A percentile compares a stretch with the other conserved stretches of the same genome.
Evolutionary conservation across 2,888 invertebrate genomes (phyloP).

Genomic region (Morpho helenor): DNA sequence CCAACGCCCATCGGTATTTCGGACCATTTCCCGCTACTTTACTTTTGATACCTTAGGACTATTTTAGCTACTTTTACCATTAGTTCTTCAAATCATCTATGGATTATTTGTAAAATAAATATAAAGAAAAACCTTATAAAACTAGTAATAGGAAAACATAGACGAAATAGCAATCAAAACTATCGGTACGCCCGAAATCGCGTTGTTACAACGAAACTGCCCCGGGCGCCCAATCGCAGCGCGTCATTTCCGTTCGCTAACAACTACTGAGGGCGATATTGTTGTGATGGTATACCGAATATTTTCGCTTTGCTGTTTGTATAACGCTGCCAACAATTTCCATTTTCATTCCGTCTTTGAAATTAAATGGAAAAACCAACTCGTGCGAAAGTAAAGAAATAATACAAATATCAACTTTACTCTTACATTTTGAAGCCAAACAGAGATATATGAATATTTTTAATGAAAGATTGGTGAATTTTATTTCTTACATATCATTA

Average conservation of each 20-base stretch:
- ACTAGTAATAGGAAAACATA: no score
- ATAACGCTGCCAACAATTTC: conserved; percentile 35
- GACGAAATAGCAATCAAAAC: conserved; percentile 58
- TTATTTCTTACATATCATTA: no score
- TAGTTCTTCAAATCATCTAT: no score
- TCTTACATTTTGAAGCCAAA: no score
- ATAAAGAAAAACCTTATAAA: no score
- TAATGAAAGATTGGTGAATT: no score
- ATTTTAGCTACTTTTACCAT: no score
- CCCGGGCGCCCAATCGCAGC: conserved; percentile 33
- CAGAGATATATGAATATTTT: no score
- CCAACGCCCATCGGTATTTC: no score
- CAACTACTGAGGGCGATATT: conserved; percentile 49
- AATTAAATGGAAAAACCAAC: background rate
- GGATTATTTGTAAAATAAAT: no score
- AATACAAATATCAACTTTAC: background rate
- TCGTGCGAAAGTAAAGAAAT: conserved; percentile 1
- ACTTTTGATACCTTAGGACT: no score
- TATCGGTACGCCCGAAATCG: conserved; percentile 54
- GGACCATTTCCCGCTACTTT: no score
- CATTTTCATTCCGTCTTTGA: conserved; percentile 31
- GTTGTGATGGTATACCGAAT: conserved; percentile 37
- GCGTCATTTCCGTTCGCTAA: conserved; percentile 51
- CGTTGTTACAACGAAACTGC: conserved; percentile 48
- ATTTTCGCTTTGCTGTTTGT: conserved; percentile 13